Evolutionary conservation across 2,888 invertebrate species (phyloP), one percentile per base, ranked within the genome.

Genomic region (Sialis lutaria): DNA sequence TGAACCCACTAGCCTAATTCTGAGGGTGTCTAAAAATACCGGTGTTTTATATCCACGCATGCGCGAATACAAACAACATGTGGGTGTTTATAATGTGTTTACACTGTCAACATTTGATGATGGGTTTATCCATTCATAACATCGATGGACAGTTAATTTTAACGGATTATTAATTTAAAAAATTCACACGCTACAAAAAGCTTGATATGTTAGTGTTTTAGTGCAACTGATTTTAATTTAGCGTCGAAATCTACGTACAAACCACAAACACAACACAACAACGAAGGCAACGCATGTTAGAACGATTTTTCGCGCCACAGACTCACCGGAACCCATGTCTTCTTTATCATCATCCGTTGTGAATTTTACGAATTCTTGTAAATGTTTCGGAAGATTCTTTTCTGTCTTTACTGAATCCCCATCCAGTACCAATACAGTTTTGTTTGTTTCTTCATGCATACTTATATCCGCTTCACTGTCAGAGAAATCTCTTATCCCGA

Each of bases 331-430:
- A 39, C 12, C 10, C 12, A 8, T 45, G 40, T 34, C n/a, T 45
- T 45, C 39, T 10, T 30, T 33, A 6, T 35, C 12, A 10, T n/a
- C 32, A 32, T n/a, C n/a, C 9, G 34, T 66, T 63, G 74, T 71
- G 55, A 79, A 75, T 58, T 72, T 74, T 55, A 86, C 77, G 60
- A 87, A 85, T 57, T 88, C 87, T 58, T 78, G 78, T 58, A 88
- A 70, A 64, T 88, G 88, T 56, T 72, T 78, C 5, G 88, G 88
- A 50, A 87, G 68, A 50, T 73, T 73, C 47, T 69, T 69, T 41
- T 77, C 68, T 56, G 77, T 77, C 49, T 72, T 74, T 58, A 70
- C 74, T 70, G 64, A 73, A 58, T 56, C 71, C 59, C 79, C 79
- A 58, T 83, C 80, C 42, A 83, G 74, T 46, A 85, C 72, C 63